A percentile compares a stretch with the other conserved stretches of the same genome.
Evolutionary conservation across 2,113 vertebrate species (phyloP).

Genomic region (Fukomys damarensis): DNA sequence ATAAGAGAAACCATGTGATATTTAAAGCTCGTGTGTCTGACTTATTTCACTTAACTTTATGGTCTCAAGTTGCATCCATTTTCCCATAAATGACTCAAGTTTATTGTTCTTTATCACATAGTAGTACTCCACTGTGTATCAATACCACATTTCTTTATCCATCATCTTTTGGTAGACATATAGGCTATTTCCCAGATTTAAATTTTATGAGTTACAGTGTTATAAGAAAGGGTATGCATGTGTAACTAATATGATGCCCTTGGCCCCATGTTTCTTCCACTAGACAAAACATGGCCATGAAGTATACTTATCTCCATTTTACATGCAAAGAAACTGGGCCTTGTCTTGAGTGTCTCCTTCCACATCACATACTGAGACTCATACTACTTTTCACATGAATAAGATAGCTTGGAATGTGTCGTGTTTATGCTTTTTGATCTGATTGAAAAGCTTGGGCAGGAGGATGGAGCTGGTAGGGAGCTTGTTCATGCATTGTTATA

Average conservation of each 20-base stretch:
- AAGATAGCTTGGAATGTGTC: not conserved
- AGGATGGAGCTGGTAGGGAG: not conserved
- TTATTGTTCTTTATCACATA: not conserved
- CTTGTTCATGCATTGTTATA: conserved; percentile 7
- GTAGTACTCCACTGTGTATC: not conserved
- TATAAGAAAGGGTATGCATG: not conserved
- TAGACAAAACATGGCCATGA: not conserved
- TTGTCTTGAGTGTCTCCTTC: not conserved
- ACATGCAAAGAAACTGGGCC: not conserved
- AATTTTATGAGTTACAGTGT: not conserved
- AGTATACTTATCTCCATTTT: not conserved
- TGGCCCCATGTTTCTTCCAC: not conserved
- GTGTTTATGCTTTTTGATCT: not conserved
- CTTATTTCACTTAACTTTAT: not conserved
- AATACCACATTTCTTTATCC: not conserved
- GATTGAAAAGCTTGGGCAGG: not conserved
- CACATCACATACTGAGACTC: not conserved
- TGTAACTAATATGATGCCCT: not conserved
- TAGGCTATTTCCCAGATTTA: not conserved
- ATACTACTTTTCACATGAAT: not conserved
- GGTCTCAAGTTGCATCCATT: not conserved
- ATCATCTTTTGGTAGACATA: not conserved
- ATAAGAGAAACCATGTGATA: not conserved
- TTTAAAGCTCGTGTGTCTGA: not conserved
- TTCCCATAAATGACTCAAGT: not conserved